These are phyloP conservation scores for Lordiphosa stackelbergi DNA, from an alignment of 1,140 invertebrate genomes.

Conservation along the genomic window DNA sequence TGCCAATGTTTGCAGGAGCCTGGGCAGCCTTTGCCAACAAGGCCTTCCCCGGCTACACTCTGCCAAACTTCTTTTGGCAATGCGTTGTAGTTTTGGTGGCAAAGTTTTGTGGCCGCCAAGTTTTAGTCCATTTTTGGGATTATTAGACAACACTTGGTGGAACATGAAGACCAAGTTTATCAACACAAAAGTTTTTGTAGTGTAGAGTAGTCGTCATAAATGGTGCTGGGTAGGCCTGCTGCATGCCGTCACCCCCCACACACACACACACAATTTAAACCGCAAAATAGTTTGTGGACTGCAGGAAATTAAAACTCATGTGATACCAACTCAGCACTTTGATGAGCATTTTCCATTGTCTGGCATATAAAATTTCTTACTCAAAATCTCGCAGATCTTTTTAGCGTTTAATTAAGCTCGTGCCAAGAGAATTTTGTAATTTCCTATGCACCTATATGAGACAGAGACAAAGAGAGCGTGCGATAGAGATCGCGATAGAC, in stretches of 20 bases:
- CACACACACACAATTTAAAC: conserved; percentile 32
- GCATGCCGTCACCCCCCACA: no score
- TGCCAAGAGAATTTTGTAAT: conserved; percentile 13
- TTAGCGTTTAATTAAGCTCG: conserved; percentile 53
- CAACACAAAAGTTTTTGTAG: conserved; percentile 45
- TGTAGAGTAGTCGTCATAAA: conserved; percentile 29
- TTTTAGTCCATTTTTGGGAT: conserved; percentile 39
- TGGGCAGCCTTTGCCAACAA: conserved; percentile 38
- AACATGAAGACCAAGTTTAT: conserved; percentile 45
- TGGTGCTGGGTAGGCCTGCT: neutral
- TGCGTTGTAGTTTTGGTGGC: conserved; percentile 19
- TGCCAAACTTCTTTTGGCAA: conserved; percentile 47
- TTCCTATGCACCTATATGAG: neutral
- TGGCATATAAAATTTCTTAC: conserved; percentile 15
- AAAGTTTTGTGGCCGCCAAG: conserved; percentile 62
- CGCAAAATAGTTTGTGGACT: conserved; percentile 46
- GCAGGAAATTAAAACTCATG: conserved; percentile 71
- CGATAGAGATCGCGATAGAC: neutral
- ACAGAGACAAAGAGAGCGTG: conserved; percentile 21
- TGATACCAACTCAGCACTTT: conserved; percentile 40
- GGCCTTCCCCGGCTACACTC: conserved; percentile 46
- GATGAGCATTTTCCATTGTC: conserved; percentile 53
- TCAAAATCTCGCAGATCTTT: conserved; percentile 15
- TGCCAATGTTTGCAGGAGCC: conserved; percentile 54
- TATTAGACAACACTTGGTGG: conserved; percentile 68